phyloP scores from a whole-genome alignment of 2,797 vertebrate species.

The Xerus rutilus region DNA sequence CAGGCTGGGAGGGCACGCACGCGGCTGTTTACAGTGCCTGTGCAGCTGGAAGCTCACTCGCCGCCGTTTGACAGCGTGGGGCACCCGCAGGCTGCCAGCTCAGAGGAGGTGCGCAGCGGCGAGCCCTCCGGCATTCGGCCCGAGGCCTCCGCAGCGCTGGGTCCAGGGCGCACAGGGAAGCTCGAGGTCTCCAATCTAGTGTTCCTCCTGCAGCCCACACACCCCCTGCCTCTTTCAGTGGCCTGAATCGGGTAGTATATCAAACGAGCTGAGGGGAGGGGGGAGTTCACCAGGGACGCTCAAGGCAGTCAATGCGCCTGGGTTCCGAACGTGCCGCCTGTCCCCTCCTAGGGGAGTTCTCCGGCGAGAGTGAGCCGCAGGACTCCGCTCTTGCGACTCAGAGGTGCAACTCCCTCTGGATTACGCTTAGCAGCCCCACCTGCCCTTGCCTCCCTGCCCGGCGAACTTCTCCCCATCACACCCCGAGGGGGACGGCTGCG shows the following conservation, averaged over 20 bases:
- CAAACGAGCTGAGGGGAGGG: neutral
- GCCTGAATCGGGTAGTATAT: neutral
- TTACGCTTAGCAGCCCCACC: neutral
- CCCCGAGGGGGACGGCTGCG: neutral
- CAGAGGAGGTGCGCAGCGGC: conserved; percentile 20
- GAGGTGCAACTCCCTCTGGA: neutral
- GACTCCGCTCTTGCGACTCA: neutral
- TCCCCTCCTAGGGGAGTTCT: conserved; percentile 5
- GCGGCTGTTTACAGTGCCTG: conserved; percentile 86
- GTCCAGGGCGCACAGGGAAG: neutral
- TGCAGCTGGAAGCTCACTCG: conserved; percentile 85
- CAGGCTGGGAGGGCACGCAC: conserved; percentile 81
- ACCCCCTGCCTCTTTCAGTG: neutral
- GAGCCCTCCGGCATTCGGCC: conserved; percentile 23
- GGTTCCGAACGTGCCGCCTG: neutral
- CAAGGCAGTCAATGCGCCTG: neutral
- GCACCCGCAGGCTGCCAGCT: conserved; percentile 69
- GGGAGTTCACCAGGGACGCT: conserved; percentile 52
- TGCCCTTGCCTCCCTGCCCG: neutral
- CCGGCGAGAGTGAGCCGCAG: neutral
- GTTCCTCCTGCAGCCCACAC: neutral
- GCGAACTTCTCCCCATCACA: neutral
- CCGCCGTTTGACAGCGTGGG: conserved; percentile 76
- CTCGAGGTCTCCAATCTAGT: neutral
- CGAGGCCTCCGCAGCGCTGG: conserved; percentile 38